Conservation (phyloP, 2,888 invertebrate genomes). For the Cynaeus angustus region DNA sequence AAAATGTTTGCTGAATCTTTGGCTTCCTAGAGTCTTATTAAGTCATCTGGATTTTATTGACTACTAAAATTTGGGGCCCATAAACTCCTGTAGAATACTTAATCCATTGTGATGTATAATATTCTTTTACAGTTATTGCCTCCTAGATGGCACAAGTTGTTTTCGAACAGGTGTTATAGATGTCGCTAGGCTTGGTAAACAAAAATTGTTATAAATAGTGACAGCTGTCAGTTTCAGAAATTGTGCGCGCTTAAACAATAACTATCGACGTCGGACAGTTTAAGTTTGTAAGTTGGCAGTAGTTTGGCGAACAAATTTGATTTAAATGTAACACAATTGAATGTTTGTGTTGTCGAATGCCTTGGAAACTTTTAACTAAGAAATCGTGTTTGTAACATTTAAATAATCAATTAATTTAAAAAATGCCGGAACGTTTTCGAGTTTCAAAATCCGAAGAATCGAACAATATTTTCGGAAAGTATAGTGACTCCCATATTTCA, state of each 20-base stretch:
- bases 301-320: slow-evolving; percentile 49
- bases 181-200: slow-evolving; percentile 56
- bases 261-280: slow-evolving; percentile 34
- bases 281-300: slow-evolving; percentile 49
- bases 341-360: slow-evolving; percentile 41
- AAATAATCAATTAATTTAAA: slow-evolving; percentile 51
- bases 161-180: slow-evolving; percentile 46
- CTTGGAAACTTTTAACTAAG: slow-evolving; percentile 14
- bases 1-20: no score
- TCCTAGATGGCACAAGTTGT: slow-evolving; percentile 22
- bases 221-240: slow-evolving; percentile 56
- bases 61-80: no score
- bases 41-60: no score
- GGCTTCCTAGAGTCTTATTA: no score
- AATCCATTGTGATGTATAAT: not conserved
- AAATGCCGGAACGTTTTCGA: slow-evolving; percentile 78
- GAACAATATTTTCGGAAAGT: slow-evolving; percentile 70
- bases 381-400: slow-evolving; percentile 16
- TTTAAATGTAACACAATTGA: slow-evolving; percentile 34
- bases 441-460: slow-evolving; percentile 77
- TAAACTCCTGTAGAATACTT: not conserved
- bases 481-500: slow-evolving; percentile 70
- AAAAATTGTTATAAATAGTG: slow-evolving; percentile 53
- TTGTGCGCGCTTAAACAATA: slow-evolving; percentile 57
- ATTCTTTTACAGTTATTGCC: not conserved